These are phyloP conservation scores for Phenacoccus solenopsis DNA, from an alignment of 1,140 invertebrate genomes.

Conservation along the genomic window DNA sequence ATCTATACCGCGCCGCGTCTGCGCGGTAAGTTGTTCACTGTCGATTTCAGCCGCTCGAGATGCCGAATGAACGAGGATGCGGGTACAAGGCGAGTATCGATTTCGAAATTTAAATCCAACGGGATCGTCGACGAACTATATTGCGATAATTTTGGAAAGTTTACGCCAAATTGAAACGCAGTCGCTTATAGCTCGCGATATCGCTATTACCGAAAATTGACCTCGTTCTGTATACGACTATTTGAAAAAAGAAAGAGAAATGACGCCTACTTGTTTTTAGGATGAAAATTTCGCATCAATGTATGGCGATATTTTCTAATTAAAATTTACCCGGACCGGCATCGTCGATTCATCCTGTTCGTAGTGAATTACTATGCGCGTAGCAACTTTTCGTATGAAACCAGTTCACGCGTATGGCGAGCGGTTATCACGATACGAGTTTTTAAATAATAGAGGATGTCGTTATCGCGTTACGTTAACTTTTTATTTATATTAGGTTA, in stretches of 20 bases:
- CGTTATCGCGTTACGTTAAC: background rate
- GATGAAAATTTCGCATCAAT: background rate
- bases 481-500: background rate
- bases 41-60: background rate
- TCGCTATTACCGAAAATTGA: background rate
- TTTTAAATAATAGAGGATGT: background rate
- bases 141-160: background rate
- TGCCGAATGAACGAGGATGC: no score
- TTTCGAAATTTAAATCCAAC: no score
- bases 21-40: background rate
- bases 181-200: background rate
- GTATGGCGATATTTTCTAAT: background rate
- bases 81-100: no score
- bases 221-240: background rate
- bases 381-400: background rate
- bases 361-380: background rate
- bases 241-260: no score
- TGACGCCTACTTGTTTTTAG: background rate
- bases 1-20: background rate
- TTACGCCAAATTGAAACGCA: background rate
- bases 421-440: background rate
- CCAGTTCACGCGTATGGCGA: background rate
- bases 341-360: background rate
- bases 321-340: background rate
- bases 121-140: no score